Evolutionary conservation across 1,140 invertebrate genomes (phyloP), one percentile per base, ranked within the genome.

Genomic region (Drosophila kepulauana): DNA sequence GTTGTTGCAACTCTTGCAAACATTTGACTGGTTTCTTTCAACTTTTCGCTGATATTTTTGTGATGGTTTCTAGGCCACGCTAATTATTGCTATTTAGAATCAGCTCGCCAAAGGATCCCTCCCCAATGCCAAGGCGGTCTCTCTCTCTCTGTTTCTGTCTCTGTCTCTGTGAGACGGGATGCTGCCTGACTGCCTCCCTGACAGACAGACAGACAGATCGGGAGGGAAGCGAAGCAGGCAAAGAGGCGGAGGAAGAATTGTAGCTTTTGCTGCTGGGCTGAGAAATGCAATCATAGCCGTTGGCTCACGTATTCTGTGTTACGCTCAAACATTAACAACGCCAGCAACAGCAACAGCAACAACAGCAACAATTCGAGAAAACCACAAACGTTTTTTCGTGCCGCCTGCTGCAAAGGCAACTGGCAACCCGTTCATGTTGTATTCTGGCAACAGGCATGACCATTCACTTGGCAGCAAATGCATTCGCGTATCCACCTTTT

Each of bases 41-140:
- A 10, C 46, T 20, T 20, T 15, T 49, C 20, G 46, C 46, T 49
- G 46, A 49, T 49, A 20, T 76, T 75, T 69, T 49, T 79, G 88
- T 87, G 82, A 87, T 87, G 82, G 70, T 88, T 89, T 89, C 85
- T 89, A 89, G 85, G 85, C 85, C 85, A 89, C 85, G 77, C 85
- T 89, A 89, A 89, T 89, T 89, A 89, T 89, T 89, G 81, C 85
- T 89, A 89, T 89, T 89, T 89, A 89, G 81, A 88, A 89, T 73
- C 85, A 74, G 66, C 65, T 49, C 69, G 57, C 20, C 46, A 73
- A 25, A 25, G 63, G 62, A 74, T 59, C 58, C 35, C 35, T 33
- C 7, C 5, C 35, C 75, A 70, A 62, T 59, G 78, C 16, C 63
- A 58, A 58, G 58, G 58, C 20, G 20, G 33, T 45, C 33, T 33